Percentiles rank a stretch among this genome's conserved stretches.
Evolutionary conservation across 2,797 vertebrate species (phyloP).

Genomic region (Sebastes ruberrimus): DNA sequence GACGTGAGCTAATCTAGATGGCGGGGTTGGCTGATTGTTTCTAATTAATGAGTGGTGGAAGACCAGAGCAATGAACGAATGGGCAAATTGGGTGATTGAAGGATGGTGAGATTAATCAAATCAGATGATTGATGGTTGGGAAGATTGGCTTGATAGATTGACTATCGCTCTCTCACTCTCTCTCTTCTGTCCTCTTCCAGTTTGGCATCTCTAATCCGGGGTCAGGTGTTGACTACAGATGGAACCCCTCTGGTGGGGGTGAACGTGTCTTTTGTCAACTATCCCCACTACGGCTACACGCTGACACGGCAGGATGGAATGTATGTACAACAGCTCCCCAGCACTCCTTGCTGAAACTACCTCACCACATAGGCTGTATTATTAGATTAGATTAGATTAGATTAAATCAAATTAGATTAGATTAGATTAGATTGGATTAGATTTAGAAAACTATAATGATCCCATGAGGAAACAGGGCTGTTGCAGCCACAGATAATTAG

Average conservation of each 20-base stretch:
- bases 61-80: conserved; percentile 60
- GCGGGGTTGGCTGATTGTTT: conserved; percentile 59
- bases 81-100: conserved; percentile 74
- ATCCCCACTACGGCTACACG: conserved; percentile 97
- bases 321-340: conserved; percentile 85
- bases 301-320: conserved; percentile 99
- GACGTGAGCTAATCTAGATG: conserved; percentile 57
- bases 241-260: conserved; percentile 98
- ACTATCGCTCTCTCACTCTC: conserved; percentile 41
- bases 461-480: conserved; percentile 17
- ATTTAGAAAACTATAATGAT: conserved; percentile 26
- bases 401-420: conserved; percentile 20
- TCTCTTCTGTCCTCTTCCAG: conserved; percentile 79
- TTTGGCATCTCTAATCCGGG: conserved; percentile 95
- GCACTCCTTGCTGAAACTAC: conserved; percentile 59
- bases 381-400: conserved; percentile 38
- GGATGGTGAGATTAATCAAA: conserved; percentile 70
- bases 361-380: conserved; percentile 44
- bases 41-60: conserved; percentile 72
- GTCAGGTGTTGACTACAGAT: conserved; percentile 97
- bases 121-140: conserved; percentile 65
- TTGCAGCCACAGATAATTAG: conserved; percentile 28
- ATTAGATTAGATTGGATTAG: conserved; percentile 30
- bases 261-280: conserved; percentile 99
- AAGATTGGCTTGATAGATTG: conserved; percentile 44